Evolutionary conservation across 2,888 invertebrate species (phyloP).

Genomic region (Eupithecia insigniata): DNA sequence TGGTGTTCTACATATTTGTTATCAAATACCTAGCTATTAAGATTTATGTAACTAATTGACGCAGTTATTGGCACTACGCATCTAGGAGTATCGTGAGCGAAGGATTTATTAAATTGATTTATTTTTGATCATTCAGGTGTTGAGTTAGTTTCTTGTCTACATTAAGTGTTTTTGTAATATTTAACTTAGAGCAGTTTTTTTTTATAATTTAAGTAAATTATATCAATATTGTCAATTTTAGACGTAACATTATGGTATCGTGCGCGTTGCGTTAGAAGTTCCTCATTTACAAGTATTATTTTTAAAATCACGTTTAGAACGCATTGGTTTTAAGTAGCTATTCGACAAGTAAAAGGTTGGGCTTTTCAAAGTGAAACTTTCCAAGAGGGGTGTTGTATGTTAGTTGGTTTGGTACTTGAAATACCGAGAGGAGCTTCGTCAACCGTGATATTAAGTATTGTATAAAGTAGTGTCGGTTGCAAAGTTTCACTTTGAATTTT

Average conservation of each 20-base stretch:
- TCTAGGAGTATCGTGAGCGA: constrained; percentile 47
- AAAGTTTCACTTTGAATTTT: constrained; percentile 75
- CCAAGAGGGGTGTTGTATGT: constrained; percentile 66
- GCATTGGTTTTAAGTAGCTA: constrained; percentile 43
- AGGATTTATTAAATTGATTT: constrained; percentile 8
- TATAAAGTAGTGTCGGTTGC: constrained; percentile 69
- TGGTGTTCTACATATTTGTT: constrained; percentile 86
- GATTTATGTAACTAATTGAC: constrained; percentile 79
- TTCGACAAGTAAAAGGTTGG: constrained; percentile 45
- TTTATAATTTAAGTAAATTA: constrained; percentile 77
- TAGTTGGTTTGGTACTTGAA: constrained; percentile 61
- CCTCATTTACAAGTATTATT: constrained; percentile 41
- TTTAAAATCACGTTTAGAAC: constrained; percentile 46
- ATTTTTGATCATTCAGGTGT: constrained; percentile 54
- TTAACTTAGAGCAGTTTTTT: constrained; percentile 62
- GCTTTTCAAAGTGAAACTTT: constrained; percentile 73
- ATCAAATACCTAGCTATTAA: constrained; percentile 84
- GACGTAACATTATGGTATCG: constrained; percentile 71
- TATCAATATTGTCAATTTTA: constrained; percentile 85
- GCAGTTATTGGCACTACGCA: constrained; percentile 84
- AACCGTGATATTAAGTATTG: constrained; percentile 74
- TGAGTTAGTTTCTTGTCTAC: constrained; percentile 58
- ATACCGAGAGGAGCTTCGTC: constrained; percentile 69
- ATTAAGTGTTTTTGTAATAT: constrained; percentile 40
- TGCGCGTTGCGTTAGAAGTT: constrained; percentile 59